Evolutionary conservation across 2,797 vertebrate species (phyloP), one percentile per base, ranked within the genome.

Genomic region (Poecilia picta): DNA sequence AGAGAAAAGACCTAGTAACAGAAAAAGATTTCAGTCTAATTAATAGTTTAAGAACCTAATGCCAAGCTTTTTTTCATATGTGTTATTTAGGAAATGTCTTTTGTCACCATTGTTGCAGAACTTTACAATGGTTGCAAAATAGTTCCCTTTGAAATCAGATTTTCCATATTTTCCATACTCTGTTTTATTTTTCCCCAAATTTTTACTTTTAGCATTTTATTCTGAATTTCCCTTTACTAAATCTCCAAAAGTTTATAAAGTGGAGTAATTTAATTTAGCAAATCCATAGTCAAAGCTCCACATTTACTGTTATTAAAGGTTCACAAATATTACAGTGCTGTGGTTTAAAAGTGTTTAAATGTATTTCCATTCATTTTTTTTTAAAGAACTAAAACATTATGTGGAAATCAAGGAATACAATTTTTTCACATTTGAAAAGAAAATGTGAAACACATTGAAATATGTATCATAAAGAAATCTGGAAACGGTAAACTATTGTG

Each of bases 41-140:
- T 81, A 96, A 96, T 94, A 91, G 94, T 96, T 95, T 73, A 95
- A 87, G 80, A 71, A 41, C 18, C 41, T 73, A 59, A 81, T 88
- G 91, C 91, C 87, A 83, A 82, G 85, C 82, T 91, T 20, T 20
- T 64, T n/a, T 89, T 86, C 87, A 4, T 92, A 82, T 68, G 49
- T 77, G 83, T 86, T 87, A 88, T 84, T 83, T 85, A 83, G 62
- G 71, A 75, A 59, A 62, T 74, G 74, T 70, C 23, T 68, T 81
- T 78, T 72, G 25, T 73, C 75, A 78, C 70, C 81, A 64, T 79
- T 81, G 77, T 83, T 88, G 82, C 75, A 10, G 66, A 85, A 82
- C 73, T 72, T 45, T 78, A 84, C 83, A 86, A 81, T 79, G 78
- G 7, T 25, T 51, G 20, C 49, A n/a, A n/a, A n/a, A 55, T n/a